Evolutionary conservation across 2,888 invertebrate species (phyloP), one percentile per base, ranked within the genome.

Genomic region (Parnassius orleans): DNA sequence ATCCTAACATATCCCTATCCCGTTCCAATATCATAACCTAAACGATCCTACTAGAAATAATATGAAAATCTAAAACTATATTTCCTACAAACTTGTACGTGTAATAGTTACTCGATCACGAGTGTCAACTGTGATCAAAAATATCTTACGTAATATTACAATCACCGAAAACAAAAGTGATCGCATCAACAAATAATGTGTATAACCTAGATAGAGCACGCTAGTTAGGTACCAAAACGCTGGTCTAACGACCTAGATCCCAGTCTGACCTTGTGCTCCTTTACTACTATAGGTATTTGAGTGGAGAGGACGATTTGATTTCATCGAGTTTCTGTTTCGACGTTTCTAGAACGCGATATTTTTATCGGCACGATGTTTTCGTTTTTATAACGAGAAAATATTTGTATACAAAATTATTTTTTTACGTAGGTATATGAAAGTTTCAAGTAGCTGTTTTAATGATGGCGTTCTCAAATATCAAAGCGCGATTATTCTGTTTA

Each of bases 211-310:
- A 68, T 61, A 58, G 51, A 56, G 62, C 51, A 14, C 57, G 57
- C 60, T 14, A 44, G 66, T 50, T 66, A 66, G 66, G 65, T 65
- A 68, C 66, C 68, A 63, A 68, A 68, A 61, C 64, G 64, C 60
- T 59, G 64, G 52, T 59, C 63, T 61, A 58, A 48, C 65, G 65
- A 63, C 66, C 68, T 68, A 68, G 66, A 66, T 68, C 55, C 47
- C 19, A n/a, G 33, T 12, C 54, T 57, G 60, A 64, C 68, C 66
- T 66, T 68, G 65, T 65, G 56, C 64, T 63, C 60, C 48, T 66
- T 63, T 57, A 53, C 53, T 57, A 43, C 64, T 47, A 33, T 33
- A 57, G 57, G 43, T 54, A 55, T 58, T 55, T 58, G 55, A 58
- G 43, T 58, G 51, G 60, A 65, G 63, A 66, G 66, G 66, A 66